Percentiles rank a stretch among this genome's conserved stretches.
Evolutionary conservation across 2,113 vertebrate species (phyloP).

Genomic region (Solea senegalensis): DNA sequence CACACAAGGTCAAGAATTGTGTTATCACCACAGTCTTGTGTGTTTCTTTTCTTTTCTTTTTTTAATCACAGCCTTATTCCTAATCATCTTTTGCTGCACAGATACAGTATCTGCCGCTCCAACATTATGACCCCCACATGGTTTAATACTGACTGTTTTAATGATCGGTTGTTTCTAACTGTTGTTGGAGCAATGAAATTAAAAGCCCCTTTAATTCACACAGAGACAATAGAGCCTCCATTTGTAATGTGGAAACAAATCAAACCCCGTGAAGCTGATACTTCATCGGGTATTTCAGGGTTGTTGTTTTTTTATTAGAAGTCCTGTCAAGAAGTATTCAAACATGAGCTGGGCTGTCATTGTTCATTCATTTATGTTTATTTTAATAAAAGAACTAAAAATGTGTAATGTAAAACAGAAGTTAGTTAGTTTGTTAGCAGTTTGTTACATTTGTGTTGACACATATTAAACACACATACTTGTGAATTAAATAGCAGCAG

Average conservation of each 20-base stretch:
- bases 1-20: no score
- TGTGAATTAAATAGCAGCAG: no score
- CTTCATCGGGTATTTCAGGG: constrained; percentile 19
- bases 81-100: not conserved
- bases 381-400: not conserved
- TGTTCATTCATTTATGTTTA: no score
- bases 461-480: no score
- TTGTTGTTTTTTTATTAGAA: constrained; percentile 27
- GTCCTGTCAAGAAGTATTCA: not conserved
- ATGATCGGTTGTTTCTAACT: constrained; percentile 3
- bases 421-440: no score
- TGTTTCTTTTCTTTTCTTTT: no score
- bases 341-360: no score
- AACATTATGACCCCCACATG: not conserved
- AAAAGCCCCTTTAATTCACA: constrained; percentile 23
- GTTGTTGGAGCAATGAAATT: constrained; percentile 14
- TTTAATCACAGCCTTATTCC: not conserved
- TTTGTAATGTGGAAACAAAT: constrained; percentile 30
- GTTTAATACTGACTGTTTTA: not conserved
- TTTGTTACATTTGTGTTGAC: no score
- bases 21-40: no score
- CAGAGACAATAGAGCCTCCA: constrained; percentile 1
- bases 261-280: constrained; percentile 15
- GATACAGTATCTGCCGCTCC: not conserved
- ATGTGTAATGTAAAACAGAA: no score